These are phyloP conservation scores for Brotula barbata DNA, from an alignment of 2,797 vertebrate species.

Conservation along the genomic window DNA sequence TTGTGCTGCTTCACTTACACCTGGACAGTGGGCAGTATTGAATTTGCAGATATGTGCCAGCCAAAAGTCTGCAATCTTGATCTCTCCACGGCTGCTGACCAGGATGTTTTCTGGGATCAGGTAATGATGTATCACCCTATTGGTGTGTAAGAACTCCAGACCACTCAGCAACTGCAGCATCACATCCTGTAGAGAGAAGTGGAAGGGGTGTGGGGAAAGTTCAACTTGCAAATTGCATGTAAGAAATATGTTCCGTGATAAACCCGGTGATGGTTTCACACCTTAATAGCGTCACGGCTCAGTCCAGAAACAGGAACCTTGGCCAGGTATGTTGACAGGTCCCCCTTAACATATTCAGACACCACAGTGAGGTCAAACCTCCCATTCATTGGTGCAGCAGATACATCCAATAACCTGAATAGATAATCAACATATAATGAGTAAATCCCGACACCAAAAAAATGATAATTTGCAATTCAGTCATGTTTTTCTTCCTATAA, in stretches of 20 bases:
- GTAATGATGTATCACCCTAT: constrained; percentile 81
- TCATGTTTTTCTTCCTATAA: too few relatives aligned
- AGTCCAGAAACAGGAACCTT: constrained; percentile 69
- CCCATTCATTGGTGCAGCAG: constrained; percentile 43
- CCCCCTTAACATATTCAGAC: constrained; percentile 82
- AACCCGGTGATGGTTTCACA: constrained; percentile 28
- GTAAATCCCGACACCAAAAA: too few relatives aligned
- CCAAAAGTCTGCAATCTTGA: constrained; percentile 85
- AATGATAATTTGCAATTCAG: too few relatives aligned
- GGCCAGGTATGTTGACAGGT: constrained; percentile 76
- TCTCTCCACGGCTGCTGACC: constrained; percentile 75
- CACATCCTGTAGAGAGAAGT: constrained; percentile 67
- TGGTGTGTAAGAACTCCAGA: constrained; percentile 81
- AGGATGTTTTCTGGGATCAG: constrained; percentile 82
- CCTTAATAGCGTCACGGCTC: constrained; percentile 70
- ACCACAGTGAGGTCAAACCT: constrained; percentile 77
- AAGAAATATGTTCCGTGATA: background rate
- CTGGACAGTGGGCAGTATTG: constrained; percentile 78
- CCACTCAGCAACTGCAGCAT: constrained; percentile 79
- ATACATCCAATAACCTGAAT: constrained; percentile 74
- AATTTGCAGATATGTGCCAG: constrained; percentile 80
- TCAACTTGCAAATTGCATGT: background rate
- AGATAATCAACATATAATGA: background rate
- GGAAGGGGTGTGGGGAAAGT: background rate
- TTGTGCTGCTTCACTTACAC: constrained; percentile 61